Conservation (phyloP, 2,888 invertebrate species). For the Amblyjoppa fuscipennis region DNA sequence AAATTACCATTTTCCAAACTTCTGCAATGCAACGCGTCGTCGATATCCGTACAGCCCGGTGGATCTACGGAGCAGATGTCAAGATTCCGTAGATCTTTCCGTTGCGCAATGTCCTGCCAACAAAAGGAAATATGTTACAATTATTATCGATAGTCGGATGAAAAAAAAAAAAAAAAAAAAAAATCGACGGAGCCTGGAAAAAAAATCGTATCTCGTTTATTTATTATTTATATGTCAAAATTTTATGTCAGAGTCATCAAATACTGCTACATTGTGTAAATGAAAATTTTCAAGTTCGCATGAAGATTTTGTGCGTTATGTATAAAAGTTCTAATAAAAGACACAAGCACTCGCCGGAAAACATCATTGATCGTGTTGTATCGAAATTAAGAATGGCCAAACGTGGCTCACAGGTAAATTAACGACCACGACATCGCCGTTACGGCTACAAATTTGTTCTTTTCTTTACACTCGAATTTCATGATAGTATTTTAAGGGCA, state of each 20-base stretch:
- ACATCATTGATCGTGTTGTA: slow-evolving; percentile 64
- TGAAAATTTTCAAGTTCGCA: slow-evolving; percentile 37
- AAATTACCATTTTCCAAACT: slow-evolving; percentile 90
- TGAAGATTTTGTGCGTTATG: slow-evolving; percentile 56
- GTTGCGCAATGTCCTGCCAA: slow-evolving; percentile 90
- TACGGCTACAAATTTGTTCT: neutral
- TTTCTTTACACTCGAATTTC: neutral
- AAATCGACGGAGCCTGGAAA: neutral
- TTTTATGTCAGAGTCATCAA: slow-evolving; percentile 32
- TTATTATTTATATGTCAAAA: slow-evolving; percentile 57
- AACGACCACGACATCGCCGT: neutral
- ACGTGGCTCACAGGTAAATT: slow-evolving; percentile 52
- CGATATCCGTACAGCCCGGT: slow-evolving; percentile 99
- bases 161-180: neutral
- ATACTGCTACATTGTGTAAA: slow-evolving; percentile 28
- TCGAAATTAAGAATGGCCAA: slow-evolving; percentile 71
- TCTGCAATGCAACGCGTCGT: slow-evolving; percentile 98
- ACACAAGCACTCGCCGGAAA: slow-evolving; percentile 56
- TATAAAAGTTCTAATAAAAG: slow-evolving; percentile 57
- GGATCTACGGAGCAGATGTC: slow-evolving; percentile 98
- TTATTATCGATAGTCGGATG: neutral
- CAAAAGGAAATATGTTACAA: slow-evolving; percentile 40
- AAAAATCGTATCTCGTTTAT: slow-evolving; percentile 59
- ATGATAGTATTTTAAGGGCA: neutral
- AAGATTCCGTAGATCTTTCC: slow-evolving; percentile 94